Conservation (phyloP, 2,797 vertebrate species). For the Galagoides demidoff region DNA sequence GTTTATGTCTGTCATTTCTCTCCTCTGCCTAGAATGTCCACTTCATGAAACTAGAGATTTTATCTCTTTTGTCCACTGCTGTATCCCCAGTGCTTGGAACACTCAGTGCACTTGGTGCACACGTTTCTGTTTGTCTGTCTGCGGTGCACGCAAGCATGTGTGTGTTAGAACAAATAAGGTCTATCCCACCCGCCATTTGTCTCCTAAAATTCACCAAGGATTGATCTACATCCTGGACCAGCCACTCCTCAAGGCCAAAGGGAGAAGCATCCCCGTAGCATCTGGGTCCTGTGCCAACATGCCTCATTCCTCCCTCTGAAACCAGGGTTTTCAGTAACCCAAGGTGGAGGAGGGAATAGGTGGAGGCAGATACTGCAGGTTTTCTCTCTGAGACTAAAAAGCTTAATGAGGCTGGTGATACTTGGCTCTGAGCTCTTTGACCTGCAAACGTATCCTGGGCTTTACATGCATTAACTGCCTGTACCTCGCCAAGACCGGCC, state of each 20-base stretch:
- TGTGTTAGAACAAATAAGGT: neutral
- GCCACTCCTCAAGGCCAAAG: neutral
- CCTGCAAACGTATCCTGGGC: neutral
- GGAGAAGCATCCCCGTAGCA: neutral
- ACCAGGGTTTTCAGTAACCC: constrained; percentile 31
- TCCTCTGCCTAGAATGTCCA: neutral
- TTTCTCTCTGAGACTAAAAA: constrained; percentile 26
- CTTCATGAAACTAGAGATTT: neutral
- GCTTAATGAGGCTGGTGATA: constrained; percentile 73
- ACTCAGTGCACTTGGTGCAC: too few species aligned
- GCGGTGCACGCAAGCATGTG: neutral
- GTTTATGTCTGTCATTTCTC: neutral
- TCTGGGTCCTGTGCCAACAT: neutral
- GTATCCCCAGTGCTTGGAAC: neutral
- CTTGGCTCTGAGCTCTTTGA: constrained; percentile 54
- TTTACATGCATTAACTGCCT: neutral
- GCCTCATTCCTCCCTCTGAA: constrained; percentile 18
- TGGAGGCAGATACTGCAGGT: constrained; percentile 47
- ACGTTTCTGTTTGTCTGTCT: too few species aligned
- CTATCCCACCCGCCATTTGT: neutral
- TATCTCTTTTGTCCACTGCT: neutral
- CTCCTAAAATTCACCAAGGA: neutral
- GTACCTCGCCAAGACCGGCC: constrained; percentile 45
- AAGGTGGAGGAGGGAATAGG: constrained; percentile 47
- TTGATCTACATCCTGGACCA: neutral